phyloP scores from a whole-genome alignment of 2,113 vertebrate species.

The Zingel zingel region DNA sequence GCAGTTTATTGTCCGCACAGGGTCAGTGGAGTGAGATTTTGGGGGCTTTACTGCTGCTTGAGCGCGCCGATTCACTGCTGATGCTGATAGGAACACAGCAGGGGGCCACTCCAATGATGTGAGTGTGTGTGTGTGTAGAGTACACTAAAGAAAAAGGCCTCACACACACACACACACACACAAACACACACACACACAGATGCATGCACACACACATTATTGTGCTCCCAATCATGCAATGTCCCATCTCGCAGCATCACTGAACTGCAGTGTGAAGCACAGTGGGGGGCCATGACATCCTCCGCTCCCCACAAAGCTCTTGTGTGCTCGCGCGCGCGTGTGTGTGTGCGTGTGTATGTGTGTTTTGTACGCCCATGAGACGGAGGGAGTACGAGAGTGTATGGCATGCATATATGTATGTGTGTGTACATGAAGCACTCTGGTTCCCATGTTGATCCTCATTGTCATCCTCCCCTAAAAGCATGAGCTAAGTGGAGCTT shows the following conservation, averaged over 20 bases:
- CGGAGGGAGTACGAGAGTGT: neutral
- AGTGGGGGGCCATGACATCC: slow-evolving; percentile 61
- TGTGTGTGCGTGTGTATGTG: slow-evolving; percentile 46
- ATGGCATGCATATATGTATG: no score
- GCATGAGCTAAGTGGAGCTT: slow-evolving; percentile 34
- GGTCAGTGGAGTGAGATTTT: slow-evolving; percentile 67
- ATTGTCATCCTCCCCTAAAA: slow-evolving; percentile 16
- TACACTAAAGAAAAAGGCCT: no score
- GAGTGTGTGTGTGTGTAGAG: slow-evolving; percentile 54
- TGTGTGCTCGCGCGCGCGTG: slow-evolving; percentile 51
- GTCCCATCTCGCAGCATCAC: slow-evolving; percentile 67
- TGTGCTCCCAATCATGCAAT: slow-evolving; percentile 71
- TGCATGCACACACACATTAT: slow-evolving; percentile 62
- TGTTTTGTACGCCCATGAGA: slow-evolving; percentile 12
- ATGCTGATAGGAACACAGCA: slow-evolving; percentile 78
- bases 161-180: slow-evolving; percentile 14
- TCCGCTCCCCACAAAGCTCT: slow-evolving; percentile 45
- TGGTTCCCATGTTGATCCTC: slow-evolving; percentile 34
- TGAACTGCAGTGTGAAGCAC: slow-evolving; percentile 57
- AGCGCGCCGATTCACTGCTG: slow-evolving; percentile 71
- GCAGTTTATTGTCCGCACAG: slow-evolving; percentile 68
- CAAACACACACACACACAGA: slow-evolving; percentile 22
- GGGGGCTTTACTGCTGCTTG: slow-evolving; percentile 77
- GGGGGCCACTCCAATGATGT: slow-evolving; percentile 67
- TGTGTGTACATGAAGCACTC: slow-evolving; percentile 9